Conservation (phyloP, 2,113 vertebrate species). For the Chaenogobius annularis region DNA sequence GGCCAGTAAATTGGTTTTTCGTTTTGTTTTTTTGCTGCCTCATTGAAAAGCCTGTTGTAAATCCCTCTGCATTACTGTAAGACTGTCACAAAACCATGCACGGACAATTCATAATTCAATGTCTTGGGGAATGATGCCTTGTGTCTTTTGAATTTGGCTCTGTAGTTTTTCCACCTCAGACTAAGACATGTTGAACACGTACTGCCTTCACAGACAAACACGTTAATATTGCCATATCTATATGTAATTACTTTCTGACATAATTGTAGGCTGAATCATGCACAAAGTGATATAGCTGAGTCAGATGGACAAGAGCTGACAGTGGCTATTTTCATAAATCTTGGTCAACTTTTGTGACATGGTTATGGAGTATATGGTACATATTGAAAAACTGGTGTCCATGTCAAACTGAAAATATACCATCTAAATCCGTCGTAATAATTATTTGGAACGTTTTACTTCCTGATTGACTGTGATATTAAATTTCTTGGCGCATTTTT, state of each 20-base stretch:
- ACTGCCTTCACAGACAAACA: conserved; percentile 37
- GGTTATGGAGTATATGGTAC: too few species aligned
- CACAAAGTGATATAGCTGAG: conserved; percentile 31
- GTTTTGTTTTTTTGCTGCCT: background rate
- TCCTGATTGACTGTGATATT: too few species aligned
- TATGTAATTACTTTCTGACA: conserved; percentile 61
- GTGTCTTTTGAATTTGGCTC: conserved; percentile 44
- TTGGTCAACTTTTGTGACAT: conserved; percentile 10
- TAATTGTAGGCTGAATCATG: conserved; percentile 70
- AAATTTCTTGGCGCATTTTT: too few species aligned
- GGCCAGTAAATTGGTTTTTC: background rate
- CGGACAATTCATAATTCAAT: conserved; percentile 7
- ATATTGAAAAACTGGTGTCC: too few species aligned
- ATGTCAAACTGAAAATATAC: too few species aligned
- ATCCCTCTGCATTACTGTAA: background rate
- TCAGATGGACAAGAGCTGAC: conserved; percentile 17
- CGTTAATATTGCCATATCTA: conserved; percentile 59
- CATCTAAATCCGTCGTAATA: too few species aligned
- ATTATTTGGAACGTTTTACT: too few species aligned
- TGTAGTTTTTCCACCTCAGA: conserved; percentile 4
- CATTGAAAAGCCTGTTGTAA: conserved; percentile 10
- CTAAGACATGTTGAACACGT: conserved; percentile 32
- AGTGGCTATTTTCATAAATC: conserved; percentile 24
- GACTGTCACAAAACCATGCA: background rate
- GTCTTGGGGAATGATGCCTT: conserved; percentile 25